Percentiles rank a stretch among this genome's conserved stretches.
Evolutionary conservation across 2,113 vertebrate genomes (phyloP).

Genomic region (Passer montanus): DNA sequence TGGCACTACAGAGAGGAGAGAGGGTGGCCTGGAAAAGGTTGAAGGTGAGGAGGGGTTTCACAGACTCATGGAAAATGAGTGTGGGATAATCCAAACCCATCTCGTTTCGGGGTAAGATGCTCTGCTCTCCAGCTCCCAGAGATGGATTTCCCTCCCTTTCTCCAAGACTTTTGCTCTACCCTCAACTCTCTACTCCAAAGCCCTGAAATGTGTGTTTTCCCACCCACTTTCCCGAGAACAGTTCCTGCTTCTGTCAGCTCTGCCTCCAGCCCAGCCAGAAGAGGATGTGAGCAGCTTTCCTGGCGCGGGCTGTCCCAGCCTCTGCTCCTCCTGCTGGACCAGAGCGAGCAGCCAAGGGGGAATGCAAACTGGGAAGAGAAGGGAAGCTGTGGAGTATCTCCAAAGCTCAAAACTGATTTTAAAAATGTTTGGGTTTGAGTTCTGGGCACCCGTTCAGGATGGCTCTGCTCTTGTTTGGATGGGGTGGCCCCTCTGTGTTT

Average conservation of each 20-base stretch:
- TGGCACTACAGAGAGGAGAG: neutral
- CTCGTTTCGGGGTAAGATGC: neutral
- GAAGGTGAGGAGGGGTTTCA: neutral
- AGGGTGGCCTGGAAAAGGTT: neutral
- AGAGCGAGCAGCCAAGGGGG: neutral
- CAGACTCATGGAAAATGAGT: neutral
- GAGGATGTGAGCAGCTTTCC: neutral
- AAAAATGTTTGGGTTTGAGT: neutral
- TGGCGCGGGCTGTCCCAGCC: neutral
- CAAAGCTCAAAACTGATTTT: neutral
- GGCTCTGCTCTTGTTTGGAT: neutral
- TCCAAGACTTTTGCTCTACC: neutral
- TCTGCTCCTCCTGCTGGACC: neutral
- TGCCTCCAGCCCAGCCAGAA: neutral
- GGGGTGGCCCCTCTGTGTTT: neutral
- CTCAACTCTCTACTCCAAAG: neutral
- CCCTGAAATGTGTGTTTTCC: neutral
- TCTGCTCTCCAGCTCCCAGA: neutral
- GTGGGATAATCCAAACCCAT: neutral
- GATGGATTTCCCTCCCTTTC: neutral
- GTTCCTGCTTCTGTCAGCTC: neutral
- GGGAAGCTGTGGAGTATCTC: neutral
- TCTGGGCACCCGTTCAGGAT: constrained; percentile 19
- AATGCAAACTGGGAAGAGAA: neutral
- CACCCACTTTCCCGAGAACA: neutral